Percentiles rank a stretch among this genome's conserved stretches.
These are phyloP conservation scores for Brachionus manjavacas DNA, from an alignment of 1,140 invertebrate genomes.

Conservation along the genomic window DNA sequence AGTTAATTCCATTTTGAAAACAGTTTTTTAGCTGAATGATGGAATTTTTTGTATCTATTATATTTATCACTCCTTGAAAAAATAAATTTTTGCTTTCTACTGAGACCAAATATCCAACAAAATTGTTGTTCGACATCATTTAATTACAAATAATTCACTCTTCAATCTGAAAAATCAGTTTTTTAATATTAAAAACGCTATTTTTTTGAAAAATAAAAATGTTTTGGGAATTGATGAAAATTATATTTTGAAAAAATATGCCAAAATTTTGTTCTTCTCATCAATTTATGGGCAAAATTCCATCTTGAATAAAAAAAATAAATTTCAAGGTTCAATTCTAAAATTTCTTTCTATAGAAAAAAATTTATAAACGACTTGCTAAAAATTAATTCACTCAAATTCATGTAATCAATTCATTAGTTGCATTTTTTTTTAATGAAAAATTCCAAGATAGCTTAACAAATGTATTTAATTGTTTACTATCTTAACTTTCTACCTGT, in stretches of 20 bases:
- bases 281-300: not conserved
- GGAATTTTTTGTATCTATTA: conserved; percentile 3
- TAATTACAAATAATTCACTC: not conserved
- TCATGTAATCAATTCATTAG: not conserved
- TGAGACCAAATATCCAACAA: conserved; percentile 33
- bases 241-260: no score
- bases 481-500: not conserved
- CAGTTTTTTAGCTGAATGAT: conserved; percentile 36
- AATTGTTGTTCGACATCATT: conserved; percentile 7
- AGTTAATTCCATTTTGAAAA: conserved; percentile 36
- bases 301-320: not conserved
- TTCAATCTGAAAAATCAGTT: not conserved
- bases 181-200: not conserved
- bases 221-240: no score
- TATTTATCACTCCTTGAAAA: conserved; percentile 20
- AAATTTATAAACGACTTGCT: not conserved
- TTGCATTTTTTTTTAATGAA: not conserved
- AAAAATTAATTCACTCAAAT: not conserved
- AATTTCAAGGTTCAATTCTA: not conserved
- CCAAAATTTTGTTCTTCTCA: no score
- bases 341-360: not conserved
- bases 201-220: no score
- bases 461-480: not conserved
- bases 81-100: conserved; percentile 31
- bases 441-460: not conserved